phyloP scores from a whole-genome alignment of 2,113 vertebrate genomes.

The Sorex fumeus region DNA sequence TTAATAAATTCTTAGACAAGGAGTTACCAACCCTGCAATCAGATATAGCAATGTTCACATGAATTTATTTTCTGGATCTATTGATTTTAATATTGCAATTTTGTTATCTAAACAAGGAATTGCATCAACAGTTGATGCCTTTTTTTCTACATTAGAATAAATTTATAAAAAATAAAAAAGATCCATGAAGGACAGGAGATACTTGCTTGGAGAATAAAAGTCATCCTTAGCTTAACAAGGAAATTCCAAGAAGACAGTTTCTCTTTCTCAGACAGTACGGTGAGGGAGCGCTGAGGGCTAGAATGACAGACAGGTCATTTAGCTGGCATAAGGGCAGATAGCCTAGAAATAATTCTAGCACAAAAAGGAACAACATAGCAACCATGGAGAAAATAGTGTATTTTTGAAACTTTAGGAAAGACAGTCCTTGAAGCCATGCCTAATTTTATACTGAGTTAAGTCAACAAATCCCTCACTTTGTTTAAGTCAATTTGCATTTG shows the following conservation, averaged over 20 bases:
- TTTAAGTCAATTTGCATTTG: slow-evolving; percentile 22
- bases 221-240: neutral
- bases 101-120: too few species aligned
- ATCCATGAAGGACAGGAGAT: neutral
- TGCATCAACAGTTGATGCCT: too few species aligned
- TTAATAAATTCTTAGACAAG: too few species aligned
- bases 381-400: neutral
- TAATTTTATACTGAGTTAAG: slow-evolving; percentile 58
- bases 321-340: neutral
- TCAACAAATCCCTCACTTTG: neutral
- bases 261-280: neutral
- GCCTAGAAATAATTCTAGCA: slow-evolving; percentile 23
- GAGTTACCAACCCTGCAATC: too few species aligned
- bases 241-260: slow-evolving; percentile 7
- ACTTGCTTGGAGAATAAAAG: slow-evolving; percentile 9
- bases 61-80: too few species aligned
- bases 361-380: slow-evolving; percentile 19
- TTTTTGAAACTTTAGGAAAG: slow-evolving; percentile 52
- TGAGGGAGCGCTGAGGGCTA: neutral
- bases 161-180: too few species aligned
- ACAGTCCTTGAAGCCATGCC: neutral
- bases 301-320: neutral
- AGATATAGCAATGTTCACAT: too few species aligned
- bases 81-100: too few species aligned
- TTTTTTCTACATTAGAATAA: too few species aligned